Evolutionary conservation across 2,113 vertebrate species (phyloP).

Genomic region (Zosterops japonicus): DNA sequence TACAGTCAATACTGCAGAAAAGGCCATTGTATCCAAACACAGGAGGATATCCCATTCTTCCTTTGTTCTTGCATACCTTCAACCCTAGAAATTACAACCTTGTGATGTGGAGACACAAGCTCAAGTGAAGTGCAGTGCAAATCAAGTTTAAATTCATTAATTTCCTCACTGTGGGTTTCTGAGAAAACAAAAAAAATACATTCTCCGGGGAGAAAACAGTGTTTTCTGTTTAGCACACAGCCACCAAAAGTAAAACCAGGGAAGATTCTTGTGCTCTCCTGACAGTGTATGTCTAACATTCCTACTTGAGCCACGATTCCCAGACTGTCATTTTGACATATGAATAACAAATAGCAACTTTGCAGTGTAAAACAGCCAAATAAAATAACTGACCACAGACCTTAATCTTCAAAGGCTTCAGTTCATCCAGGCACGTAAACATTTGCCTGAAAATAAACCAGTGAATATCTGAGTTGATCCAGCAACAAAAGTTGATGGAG

Average conservation of each 20-base stretch:
- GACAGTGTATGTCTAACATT: background rate
- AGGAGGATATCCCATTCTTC: background rate
- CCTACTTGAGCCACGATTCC: fast-evolving
- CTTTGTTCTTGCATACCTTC: background rate
- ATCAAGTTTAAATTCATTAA: background rate
- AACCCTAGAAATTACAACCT: background rate
- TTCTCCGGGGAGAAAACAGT: background rate
- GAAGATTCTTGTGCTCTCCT: background rate
- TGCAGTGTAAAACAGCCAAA: background rate
- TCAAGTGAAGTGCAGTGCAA: background rate
- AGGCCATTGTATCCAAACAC: background rate
- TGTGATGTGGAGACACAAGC: background rate
- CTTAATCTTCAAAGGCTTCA: background rate
- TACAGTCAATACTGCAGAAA: background rate
- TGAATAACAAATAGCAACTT: background rate
- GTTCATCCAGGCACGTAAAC: background rate
- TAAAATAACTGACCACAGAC: background rate
- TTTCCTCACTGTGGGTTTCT: background rate
- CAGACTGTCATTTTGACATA: background rate
- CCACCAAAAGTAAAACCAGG: background rate
- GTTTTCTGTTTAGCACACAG: background rate
- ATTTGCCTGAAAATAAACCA: background rate
- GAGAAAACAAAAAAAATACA: background rate
- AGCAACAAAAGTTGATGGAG: background rate
- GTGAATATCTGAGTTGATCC: background rate